Evolutionary conservation across 2,113 vertebrate species (phyloP).

Genomic region (Dunckerocampus dactyliophorus): DNA sequence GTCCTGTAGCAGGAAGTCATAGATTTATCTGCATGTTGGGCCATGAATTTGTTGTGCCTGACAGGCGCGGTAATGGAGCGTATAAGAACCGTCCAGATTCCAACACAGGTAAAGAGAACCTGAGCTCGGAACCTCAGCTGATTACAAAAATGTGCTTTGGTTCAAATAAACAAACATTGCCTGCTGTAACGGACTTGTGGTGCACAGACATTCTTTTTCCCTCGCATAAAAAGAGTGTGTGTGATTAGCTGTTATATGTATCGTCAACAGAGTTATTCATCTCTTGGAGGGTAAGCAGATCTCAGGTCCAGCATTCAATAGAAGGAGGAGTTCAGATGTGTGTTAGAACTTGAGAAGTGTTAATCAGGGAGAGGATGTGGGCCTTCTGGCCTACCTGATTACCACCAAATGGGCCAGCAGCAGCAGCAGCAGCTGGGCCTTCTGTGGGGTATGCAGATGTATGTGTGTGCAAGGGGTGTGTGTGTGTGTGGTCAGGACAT

Average conservation of each 20-base stretch:
- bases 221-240: slow-evolving; percentile 7
- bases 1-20: slow-evolving; percentile 49
- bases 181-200: slow-evolving; percentile 42
- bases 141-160: slow-evolving; percentile 57
- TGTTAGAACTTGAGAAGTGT: slow-evolving; percentile 86
- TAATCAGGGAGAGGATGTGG: slow-evolving; percentile 93
- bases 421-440: slow-evolving; percentile 60
- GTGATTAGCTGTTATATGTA: slow-evolving; percentile 29
- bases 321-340: slow-evolving; percentile 80
- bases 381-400: slow-evolving; percentile 92
- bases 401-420: slow-evolving; percentile 83
- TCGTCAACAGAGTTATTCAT: slow-evolving; percentile 46
- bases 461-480: not conserved
- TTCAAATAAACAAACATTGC: slow-evolving; percentile 62
- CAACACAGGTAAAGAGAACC: slow-evolving; percentile 51
- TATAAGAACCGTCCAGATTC: slow-evolving; percentile 49
- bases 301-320: slow-evolving; percentile 44
- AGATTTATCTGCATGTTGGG: slow-evolving; percentile 54
- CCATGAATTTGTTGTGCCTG: slow-evolving; percentile 50
- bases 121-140: slow-evolving; percentile 53
- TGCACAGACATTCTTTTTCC: slow-evolving; percentile 34
- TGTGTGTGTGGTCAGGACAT: no score
- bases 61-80: slow-evolving; percentile 57
- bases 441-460: slow-evolving; percentile 36
- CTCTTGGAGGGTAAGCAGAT: slow-evolving; percentile 36